phyloP scores from a whole-genome alignment of 2,797 vertebrate genomes.

The Gadopsis bispinosus region DNA sequence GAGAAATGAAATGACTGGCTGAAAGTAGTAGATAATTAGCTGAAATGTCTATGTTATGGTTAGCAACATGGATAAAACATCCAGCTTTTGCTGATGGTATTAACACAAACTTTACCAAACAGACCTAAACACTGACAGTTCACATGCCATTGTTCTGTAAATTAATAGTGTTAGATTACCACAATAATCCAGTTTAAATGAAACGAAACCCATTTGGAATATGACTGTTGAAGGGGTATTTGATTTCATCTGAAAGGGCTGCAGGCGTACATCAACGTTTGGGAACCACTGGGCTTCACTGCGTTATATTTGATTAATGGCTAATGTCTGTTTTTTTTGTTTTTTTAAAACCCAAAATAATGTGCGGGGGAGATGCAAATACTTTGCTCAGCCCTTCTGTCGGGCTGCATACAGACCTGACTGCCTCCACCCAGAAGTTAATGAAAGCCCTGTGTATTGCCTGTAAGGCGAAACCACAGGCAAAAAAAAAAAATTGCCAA shows the following conservation, averaged over 20 bases:
- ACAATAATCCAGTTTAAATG: not conserved
- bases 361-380: not conserved
- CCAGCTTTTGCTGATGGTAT: not conserved
- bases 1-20: too few species aligned
- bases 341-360: not conserved
- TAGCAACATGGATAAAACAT: not conserved
- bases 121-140: not conserved
- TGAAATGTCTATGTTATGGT: too few species aligned
- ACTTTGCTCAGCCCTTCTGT: not conserved
- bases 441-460: not conserved
- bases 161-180: not conserved
- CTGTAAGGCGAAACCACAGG: not conserved
- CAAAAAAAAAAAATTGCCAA: not conserved
- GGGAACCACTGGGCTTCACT: not conserved
- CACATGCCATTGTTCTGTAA: not conserved
- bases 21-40: too few species aligned
- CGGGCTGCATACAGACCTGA: conserved; percentile 7
- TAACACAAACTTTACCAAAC: not conserved
- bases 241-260: not conserved
- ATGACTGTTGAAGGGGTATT: not conserved
- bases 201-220: not conserved
- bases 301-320: not conserved
- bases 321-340: not conserved
- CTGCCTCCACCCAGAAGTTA: not conserved
- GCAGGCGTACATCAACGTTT: not conserved